Evolutionary conservation across 2,888 invertebrate species (phyloP), one percentile per base, ranked within the genome.

Genomic region (Lithophane leautieri): DNA sequence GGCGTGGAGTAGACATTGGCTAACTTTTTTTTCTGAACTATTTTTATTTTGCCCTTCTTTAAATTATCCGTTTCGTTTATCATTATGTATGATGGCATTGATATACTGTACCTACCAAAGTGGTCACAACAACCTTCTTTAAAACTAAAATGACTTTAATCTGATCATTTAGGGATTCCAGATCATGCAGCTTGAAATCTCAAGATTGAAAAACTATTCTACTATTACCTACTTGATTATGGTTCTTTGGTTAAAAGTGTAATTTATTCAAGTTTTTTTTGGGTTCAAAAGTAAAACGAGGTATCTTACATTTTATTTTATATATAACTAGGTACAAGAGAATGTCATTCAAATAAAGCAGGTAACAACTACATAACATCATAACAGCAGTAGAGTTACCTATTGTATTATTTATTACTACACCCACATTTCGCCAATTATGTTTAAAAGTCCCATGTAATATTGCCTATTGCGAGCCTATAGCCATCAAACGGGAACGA

Each of bases 1-100:
- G 11, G 25, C 16, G 19, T 80, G 63, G 88, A 80, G 84, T 76
- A 22, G 65, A 19, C 52, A 44, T 68, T 0, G 0, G 2, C 8
- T 7, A 61, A 65, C 4, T 22, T 42, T 7, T 34, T 50, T 65
- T n/a, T 6, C 3, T 25, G 25, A 58, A 58, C 25, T 6, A 22
- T 4, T 44, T 42, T 72, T 67, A 34, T 58, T 70, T 70, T 40
- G 12, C 3, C 2, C 22, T 0, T 9, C 1, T 16, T 65, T 2
- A 19, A 25, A 47, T 65, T 28, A 2, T 66, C 12, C n/a, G 11
- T 28, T 8, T 67, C 8, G n/a, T 58, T n/a, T 11, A 14, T 44
- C 9, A 22, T 7, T 28, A 12, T 19, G 1, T 47, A 22, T 7
- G n/a, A n/a, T n/a, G n/a, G n/a, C 3, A 22, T 28, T 28, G 9